These are phyloP conservation scores for Timema podura DNA, from an alignment of 2,888 invertebrate species.

Conservation along the genomic window DNA sequence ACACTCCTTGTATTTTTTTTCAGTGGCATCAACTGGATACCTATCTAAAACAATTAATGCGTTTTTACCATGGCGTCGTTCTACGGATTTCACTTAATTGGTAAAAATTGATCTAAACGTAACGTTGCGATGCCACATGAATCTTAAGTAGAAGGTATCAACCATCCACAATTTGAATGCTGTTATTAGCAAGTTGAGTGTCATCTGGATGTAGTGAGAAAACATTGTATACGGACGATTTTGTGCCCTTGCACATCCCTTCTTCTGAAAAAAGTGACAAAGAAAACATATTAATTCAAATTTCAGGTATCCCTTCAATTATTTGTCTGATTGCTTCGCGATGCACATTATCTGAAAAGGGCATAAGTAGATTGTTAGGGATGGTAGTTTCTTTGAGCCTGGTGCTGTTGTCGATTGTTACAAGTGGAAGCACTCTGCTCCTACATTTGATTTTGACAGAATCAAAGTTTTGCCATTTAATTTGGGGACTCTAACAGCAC, in stretches of 20 bases:
- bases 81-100: neutral
- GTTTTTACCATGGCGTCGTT: conserved; percentile 2
- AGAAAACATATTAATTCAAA: neutral
- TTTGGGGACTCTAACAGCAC: neutral
- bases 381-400: neutral
- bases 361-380: neutral
- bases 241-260: conserved; percentile 6
- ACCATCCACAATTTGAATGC: neutral
- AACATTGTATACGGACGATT: neutral
- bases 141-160: neutral
- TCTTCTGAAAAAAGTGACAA: neutral
- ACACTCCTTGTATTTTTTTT: neutral
- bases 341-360: neutral
- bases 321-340: conserved; percentile 9
- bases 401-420: neutral
- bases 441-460: neutral
- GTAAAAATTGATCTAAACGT: neutral
- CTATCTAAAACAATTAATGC: conserved; percentile 1
- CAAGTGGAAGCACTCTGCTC: neutral
- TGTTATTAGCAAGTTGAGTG: neutral
- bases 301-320: conserved; percentile 4
- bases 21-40: neutral
- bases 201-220: neutral
- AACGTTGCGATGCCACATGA: conserved; percentile 6
- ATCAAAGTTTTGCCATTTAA: neutral